A percentile compares a stretch with the other conserved stretches of the same genome.
Conservation (phyloP, 2,113 vertebrate species). For the Antechinus stuartii region DNA sequence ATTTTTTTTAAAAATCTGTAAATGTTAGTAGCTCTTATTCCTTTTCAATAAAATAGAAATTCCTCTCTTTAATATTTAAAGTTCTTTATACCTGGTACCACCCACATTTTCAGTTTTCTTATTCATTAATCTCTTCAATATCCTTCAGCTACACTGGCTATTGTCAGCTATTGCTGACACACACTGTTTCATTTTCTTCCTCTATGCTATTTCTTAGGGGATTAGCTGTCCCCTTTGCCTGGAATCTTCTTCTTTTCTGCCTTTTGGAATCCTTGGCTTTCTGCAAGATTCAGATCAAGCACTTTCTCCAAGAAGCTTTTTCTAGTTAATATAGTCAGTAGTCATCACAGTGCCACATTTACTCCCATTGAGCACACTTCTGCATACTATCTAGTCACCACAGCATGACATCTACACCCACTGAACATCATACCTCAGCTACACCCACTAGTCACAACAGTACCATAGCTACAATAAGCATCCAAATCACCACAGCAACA, state of each 20-base stretch:
- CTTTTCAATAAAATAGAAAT: not conserved
- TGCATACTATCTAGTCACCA: not conserved
- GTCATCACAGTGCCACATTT: not conserved
- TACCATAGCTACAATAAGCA: not conserved
- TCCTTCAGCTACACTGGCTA: not conserved
- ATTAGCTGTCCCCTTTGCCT: not conserved
- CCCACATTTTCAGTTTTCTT: not conserved
- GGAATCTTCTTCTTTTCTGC: not conserved
- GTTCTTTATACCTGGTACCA: not conserved
- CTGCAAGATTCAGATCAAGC: not conserved
- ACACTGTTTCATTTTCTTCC: not conserved
- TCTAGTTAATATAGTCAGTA: not conserved
- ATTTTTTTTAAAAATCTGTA: not conserved
- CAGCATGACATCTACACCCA: not conserved
- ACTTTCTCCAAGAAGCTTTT: not conserved
- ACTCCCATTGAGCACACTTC: not conserved
- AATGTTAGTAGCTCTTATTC: not conserved
- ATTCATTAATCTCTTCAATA: not conserved
- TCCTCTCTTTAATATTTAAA: not conserved
- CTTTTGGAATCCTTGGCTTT: not conserved
- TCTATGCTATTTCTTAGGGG: not conserved
- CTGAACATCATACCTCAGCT: not conserved
- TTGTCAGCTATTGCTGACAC: not conserved
- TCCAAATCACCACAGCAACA: not conserved
- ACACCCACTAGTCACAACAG: not conserved